Evolutionary conservation across 37 sponge, comb jelly and placozoan species (phyloP), one percentile per base, ranked within the genome.

Genomic region (Aphrocallistes beatrix): DNA sequence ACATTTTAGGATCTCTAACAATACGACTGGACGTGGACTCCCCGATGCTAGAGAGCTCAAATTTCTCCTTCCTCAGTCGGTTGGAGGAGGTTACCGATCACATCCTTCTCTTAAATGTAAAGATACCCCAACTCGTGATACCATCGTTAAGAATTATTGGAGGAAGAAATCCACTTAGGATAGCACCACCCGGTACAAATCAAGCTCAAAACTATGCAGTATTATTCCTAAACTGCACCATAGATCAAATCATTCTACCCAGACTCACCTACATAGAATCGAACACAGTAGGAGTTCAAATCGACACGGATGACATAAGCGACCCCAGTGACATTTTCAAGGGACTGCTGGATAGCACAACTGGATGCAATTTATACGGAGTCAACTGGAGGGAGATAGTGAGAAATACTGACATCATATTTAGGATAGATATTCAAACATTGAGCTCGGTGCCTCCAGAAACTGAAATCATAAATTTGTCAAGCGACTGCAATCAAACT

Each of bases 321-420:
- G 75, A 6, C 3, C 32, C 3, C 3, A n/a, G n/a, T n/a, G 75
- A 60, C n/a, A 60, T 60, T 60, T 25, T 30, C 3, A 60, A 60
- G 75, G 75, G n/a, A 13, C 25, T 60, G 28, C 34, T 60, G 3
- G 75, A 60, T 13, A 19, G 28, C 25, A 13, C 25, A 19, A 19
- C 75, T 25, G 75, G 75, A 19, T 60, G 75, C 34, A 60, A 60
- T 30, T 60, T 60, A 13, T 60, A 60, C 75, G 75, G 75, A 60
- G 34, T 60, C n/a, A 60, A 60, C n/a, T 60, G 75, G 75, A 60
- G 8, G 34, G 17, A 60, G 34, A 6, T 60, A 32, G 1, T 60
- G 3, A 60, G 75, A 28, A 60, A 21, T 21, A 28, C 25, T 60
- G 75, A 60, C 6, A 60, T 60, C 10, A 13, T 60, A 60, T 60